Evolutionary conservation across 1,140 invertebrate genomes (phyloP).

Genomic region (Drosophila bifasciata): DNA sequence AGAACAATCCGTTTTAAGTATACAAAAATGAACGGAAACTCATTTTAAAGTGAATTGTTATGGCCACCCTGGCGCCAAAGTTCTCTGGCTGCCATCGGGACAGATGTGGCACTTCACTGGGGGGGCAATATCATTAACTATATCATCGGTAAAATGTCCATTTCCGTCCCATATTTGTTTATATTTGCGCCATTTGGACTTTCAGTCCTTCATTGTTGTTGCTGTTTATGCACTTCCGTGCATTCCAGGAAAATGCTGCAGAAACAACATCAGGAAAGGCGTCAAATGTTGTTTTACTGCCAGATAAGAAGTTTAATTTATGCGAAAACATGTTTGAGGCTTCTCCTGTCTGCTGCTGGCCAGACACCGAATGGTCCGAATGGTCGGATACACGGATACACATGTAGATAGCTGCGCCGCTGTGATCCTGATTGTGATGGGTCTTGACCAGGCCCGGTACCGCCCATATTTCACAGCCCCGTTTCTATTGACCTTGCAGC

Average conservation of each 20-base stretch:
- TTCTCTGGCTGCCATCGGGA: constrained; percentile 18
- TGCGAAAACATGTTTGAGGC: constrained; percentile 82
- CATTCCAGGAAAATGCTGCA: constrained; percentile 29
- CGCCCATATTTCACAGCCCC: constrained; percentile 30
- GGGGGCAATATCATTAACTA: constrained; percentile 69
- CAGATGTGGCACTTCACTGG: constrained; percentile 13
- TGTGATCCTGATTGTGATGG: constrained; percentile 32
- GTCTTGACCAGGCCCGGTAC: constrained; percentile 46
- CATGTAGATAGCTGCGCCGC: constrained; percentile 18
- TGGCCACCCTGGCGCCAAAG: not conserved
- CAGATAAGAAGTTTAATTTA: constrained; percentile 83
- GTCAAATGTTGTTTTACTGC: constrained; percentile 81
- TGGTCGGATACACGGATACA: constrained; percentile 6
- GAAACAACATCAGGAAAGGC: constrained; percentile 57
- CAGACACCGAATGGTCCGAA: constrained; percentile 27
- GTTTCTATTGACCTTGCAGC: constrained; percentile 68
- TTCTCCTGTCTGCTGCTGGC: constrained; percentile 19
- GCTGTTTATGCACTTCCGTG: constrained; percentile 69
- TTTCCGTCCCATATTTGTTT: constrained; percentile 63
- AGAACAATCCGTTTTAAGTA: not conserved
- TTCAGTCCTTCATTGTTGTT: constrained; percentile 26
- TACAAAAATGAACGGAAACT: too few relatives aligned
- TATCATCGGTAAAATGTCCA: constrained; percentile 72
- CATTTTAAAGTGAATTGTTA: constrained; percentile 5
- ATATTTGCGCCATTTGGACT: constrained; percentile 43